Base-by-base conservation (phyloP, 2,888 invertebrate genomes). In the Clunio marinus region DNA sequence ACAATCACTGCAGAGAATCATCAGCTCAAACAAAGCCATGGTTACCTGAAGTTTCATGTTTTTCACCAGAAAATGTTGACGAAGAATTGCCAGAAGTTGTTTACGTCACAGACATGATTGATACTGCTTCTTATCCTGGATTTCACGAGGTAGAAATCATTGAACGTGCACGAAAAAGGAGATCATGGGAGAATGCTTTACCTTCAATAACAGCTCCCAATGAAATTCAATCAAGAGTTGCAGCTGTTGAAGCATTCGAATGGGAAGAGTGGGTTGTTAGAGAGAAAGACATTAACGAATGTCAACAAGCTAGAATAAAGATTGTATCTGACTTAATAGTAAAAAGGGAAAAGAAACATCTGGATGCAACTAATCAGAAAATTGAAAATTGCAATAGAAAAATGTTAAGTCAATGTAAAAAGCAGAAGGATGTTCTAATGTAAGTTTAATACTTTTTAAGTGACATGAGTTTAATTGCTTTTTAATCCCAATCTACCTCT, bases 201-300 rank as follows among this genome's bases (percentile, higher is more conserved):
- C 82, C 84, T 1, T 83, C 83, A 17, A 77, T 84, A 65, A 80
- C 81, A 69, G 76, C 80, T 24, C 77, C 80, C 25, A 77, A 77
- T 73, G 83, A 85, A 73, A 84, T 84, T 74, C 85, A 86, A 73
- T 80, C 81, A 62, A 80, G 87, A 2, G 80, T 83, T 13, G 80
- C 80, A n/a, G 84, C 91, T 73, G 83, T 93, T 71, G 84, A 84
- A 60, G 88, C 89, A n/a, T 83, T 93, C 71, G 93, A 93, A 77
- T 83, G 86, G 70, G 88, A 91, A 72, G 88, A 92, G 74, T 93
- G 92, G 92, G 83, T 88, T 8, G 87, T 89, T 67, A 83, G 93
- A 70, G 92, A 93, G 75, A 84, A 87, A 84, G 87, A 89, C 75
- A 87, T 91, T 70, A 85, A 88, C 73, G 85, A 85, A 70, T 83